Percentiles rank a stretch among this genome's conserved stretches.
These are phyloP conservation scores for Burhinus bistriatus DNA, from an alignment of 2,113 vertebrate genomes.

Conservation along the genomic window DNA sequence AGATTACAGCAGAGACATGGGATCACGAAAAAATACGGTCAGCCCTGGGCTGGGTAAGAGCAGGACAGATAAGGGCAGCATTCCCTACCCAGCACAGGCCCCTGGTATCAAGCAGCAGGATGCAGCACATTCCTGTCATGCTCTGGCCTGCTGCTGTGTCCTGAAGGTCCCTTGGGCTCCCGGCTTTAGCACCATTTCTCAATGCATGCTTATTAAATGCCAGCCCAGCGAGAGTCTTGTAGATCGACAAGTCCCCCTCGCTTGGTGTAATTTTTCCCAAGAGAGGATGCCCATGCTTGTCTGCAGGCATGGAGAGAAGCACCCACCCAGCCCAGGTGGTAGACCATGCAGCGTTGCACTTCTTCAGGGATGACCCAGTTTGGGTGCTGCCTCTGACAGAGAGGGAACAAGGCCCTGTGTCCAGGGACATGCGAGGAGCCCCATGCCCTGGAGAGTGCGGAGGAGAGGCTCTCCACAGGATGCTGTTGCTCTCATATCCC, in stretches of 20 bases:
- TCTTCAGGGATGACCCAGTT: background rate
- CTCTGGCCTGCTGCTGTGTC: background rate
- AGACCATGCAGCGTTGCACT: background rate
- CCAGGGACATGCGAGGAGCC: background rate
- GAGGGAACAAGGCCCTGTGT: background rate
- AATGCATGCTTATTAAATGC: background rate
- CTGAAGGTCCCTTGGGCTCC: constrained; percentile 10
- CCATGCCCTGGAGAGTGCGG: accelerated
- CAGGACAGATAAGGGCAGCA: constrained; percentile 66
- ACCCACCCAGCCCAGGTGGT: background rate
- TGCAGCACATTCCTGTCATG: constrained; percentile 1
- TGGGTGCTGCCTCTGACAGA: background rate
- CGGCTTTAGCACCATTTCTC: background rate
- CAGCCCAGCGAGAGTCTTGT: background rate
- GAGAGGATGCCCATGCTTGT: accelerated
- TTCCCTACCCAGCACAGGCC: background rate
- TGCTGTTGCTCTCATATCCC: background rate
- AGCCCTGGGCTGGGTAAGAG: background rate
- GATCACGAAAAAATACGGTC: background rate
- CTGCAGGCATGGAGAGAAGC: background rate
- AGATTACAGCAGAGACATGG: constrained; percentile 68
- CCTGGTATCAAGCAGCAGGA: constrained; percentile 19
- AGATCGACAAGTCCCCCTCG: background rate
- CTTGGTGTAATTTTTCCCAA: background rate
- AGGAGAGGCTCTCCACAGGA: background rate